A percentile compares a stretch with the other conserved stretches of the same genome.
These are phyloP conservation scores for Marasmarcha lunaedactyla DNA, from an alignment of 2,888 invertebrate species.

Conservation along the genomic window DNA sequence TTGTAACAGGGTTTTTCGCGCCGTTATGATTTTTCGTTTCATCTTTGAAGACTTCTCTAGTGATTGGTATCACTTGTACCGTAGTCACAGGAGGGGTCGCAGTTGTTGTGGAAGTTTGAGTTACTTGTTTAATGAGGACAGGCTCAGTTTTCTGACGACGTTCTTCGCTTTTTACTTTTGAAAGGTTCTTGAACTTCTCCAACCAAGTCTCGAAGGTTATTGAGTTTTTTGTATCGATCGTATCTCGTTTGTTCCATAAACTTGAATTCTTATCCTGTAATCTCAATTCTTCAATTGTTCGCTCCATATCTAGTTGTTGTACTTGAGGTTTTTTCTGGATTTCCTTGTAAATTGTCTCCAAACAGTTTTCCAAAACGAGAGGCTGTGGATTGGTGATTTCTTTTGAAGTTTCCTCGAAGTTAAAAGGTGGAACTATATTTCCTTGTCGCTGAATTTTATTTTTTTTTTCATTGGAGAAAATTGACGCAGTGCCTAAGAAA, in stretches of 20 bases:
- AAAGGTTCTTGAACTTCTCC: slow-evolving; percentile 38
- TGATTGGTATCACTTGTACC: slow-evolving; percentile 43
- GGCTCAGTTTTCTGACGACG: slow-evolving; percentile 31
- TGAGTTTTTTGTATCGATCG: slow-evolving; percentile 26
- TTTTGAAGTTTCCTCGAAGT: slow-evolving; percentile 11
- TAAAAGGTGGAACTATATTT: background rate
- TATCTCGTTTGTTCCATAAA: slow-evolving; percentile 41
- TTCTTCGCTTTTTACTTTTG: slow-evolving; percentile 34
- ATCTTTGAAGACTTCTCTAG: slow-evolving; percentile 36
- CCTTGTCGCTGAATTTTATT: slow-evolving; percentile 27
- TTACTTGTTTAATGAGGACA: slow-evolving; percentile 9
- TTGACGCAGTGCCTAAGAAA: slow-evolving; percentile 50
- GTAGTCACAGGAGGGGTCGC: slow-evolving; percentile 16
- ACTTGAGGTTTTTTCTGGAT: slow-evolving; percentile 22
- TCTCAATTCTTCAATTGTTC: slow-evolving; percentile 24
- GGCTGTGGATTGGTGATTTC: slow-evolving; percentile 24
- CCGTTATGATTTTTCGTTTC: slow-evolving; percentile 25
- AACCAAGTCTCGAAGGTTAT: slow-evolving; percentile 37
- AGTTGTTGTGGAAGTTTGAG: slow-evolving; percentile 16
- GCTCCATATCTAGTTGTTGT: slow-evolving; percentile 28
- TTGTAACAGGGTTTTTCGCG: slow-evolving; percentile 33
- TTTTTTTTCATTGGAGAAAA: slow-evolving; percentile 33
- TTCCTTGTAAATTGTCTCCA: slow-evolving; percentile 35
- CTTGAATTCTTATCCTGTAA: slow-evolving; percentile 22
- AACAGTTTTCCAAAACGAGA: slow-evolving; percentile 49